These are phyloP conservation scores for Pteropus alecto DNA, from an alignment of 2,113 vertebrate genomes.

Conservation along the genomic window DNA sequence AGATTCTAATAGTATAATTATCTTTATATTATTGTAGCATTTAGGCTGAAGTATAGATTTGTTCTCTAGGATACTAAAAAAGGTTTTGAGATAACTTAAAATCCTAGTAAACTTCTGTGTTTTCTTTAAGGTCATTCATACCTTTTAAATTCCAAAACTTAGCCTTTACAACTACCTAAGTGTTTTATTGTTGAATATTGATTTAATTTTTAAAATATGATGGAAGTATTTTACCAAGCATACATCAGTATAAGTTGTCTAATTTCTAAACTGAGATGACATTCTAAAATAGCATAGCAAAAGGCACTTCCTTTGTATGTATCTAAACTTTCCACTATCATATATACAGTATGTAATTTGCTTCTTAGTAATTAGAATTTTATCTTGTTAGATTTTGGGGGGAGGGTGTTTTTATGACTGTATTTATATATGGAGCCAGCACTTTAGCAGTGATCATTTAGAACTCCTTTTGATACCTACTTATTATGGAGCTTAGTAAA, in stretches of 20 bases:
- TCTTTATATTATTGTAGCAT: conserved; percentile 17
- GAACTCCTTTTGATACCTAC: not conserved
- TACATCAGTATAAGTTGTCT: not conserved
- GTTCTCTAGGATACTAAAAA: conserved; percentile 19
- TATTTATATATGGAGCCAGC: not conserved
- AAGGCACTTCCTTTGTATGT: not conserved
- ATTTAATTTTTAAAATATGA: not conserved
- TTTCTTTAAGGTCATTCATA: conserved; percentile 18
- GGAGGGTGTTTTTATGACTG: not conserved
- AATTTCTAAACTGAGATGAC: not conserved
- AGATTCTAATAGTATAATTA: conserved; percentile 47
- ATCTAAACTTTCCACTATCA: not conserved
- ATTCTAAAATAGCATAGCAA: not conserved
- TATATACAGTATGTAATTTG: not conserved
- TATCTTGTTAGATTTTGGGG: not conserved
- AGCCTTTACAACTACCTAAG: not conserved
- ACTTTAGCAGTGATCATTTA: conserved; percentile 8
- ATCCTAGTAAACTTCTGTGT: not conserved
- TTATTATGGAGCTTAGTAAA: not conserved
- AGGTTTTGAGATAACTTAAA: conserved; percentile 3
- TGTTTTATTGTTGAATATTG: not conserved
- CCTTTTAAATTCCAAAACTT: not conserved
- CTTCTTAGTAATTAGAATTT: not conserved
- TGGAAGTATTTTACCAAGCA: not conserved
- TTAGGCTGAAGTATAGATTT: not conserved